Base-by-base conservation (phyloP, 2,888 invertebrate species). In the Poecilus cupreus region DNA sequence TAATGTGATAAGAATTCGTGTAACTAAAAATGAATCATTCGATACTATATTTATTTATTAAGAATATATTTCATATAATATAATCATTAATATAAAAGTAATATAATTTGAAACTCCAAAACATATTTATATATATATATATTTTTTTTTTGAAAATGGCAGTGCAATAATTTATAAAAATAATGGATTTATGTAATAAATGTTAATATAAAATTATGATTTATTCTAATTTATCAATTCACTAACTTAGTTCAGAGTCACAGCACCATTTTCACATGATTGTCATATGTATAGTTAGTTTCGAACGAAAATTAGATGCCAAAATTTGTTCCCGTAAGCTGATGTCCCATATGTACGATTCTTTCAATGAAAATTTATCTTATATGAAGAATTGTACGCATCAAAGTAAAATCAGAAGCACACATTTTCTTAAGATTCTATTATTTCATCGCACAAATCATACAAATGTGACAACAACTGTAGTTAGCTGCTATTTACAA, bases 141-240 rank as follows among this genome's bases (percentile, higher is more conserved):
- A 43, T 18, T 54, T 22, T 54, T 60, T 60, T 70, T 80, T 72
- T 80, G 80, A 80, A 80, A 80, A 80, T 80, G 80, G 80, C 80
- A 74, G 79, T 82, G 78, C 72, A 79, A 82, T 70, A 74, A 79
- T 79, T 74, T 79, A 60, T 54, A 72, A 82, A 72, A 74, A 79
- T 82, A 75, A 82, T 74, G 82, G 43, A 82, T 57, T 68, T 68
- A 68, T 68, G 60, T 60, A 68, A 57, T 77, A 60, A 75, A 81
- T 81, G 82, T 75, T 82, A 57, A 77, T 74, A 75, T 82, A 79
- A 83, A 83, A 83, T 76, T 80, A 83, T 72, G 54, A 74, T 82
- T 83, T 80, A 82, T 75, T 80, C 76, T 80, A 80, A 16, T 74
- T 74, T 49, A 72, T 60, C 54, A 80, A 37, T 80, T 72, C 22